Evolutionary conservation across 2,113 vertebrate species (phyloP).

Genomic region (Gavialis gangeticus): DNA sequence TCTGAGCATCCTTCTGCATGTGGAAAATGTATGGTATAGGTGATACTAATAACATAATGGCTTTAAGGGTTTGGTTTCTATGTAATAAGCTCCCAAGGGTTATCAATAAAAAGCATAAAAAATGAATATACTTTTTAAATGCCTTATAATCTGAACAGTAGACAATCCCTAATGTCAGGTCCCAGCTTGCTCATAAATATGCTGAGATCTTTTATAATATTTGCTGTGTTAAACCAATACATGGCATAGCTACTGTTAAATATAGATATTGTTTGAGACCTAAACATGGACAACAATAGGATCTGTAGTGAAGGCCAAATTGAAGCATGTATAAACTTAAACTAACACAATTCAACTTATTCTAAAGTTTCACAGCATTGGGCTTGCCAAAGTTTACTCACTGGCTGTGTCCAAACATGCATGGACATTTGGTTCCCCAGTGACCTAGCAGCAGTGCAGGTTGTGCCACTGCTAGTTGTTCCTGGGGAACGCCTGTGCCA

Average conservation of each 20-base stretch:
- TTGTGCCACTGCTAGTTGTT: no score
- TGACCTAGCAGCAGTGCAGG: background rate
- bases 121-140: conserved; percentile 23
- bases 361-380: background rate
- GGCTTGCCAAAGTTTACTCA: background rate
- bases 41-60: background rate
- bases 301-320: background rate
- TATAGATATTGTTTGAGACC: background rate
- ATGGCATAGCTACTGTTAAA: background rate
- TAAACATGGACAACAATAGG: background rate
- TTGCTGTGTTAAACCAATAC: background rate
- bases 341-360: background rate
- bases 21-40: background rate
- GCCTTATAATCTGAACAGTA: background rate
- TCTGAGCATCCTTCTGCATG: background rate
- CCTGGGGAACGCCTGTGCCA: no score
- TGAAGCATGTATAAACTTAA: background rate
- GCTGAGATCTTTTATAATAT: conserved; percentile 1
- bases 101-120: background rate
- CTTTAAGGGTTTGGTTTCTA: conserved; percentile 10
- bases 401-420: background rate
- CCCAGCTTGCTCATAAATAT: conserved; percentile 21
- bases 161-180: conserved; percentile 4
- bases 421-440: background rate
- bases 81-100: background rate